Base-by-base conservation (phyloP, 2,888 invertebrate species). In the Halocaridina rubra region DNA sequence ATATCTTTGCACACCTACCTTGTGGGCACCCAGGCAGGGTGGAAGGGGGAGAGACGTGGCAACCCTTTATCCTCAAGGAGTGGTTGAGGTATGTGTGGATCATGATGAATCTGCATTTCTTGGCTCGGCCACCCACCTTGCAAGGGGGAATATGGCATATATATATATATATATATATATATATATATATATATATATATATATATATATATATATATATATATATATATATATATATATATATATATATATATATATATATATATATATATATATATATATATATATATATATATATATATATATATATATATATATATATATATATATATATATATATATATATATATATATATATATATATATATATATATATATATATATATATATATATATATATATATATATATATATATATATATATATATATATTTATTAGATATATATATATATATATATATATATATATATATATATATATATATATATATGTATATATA, bases 131-230 rank as follows among this genome's bases (percentile, higher is more conserved):
- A n/a, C n/a, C n/a, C n/a, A n/a, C n/a, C n/a, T n/a, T n/a, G n/a
- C n/a, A n/a, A n/a, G n/a, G n/a, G n/a, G n/a, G n/a, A n/a, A 27
- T 4, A 30, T 27, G 3, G 27, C n/a, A 27, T 69, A n/a, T 69
- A 29, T 69, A 69, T 69, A 69, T 69, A 69, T 27, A 69, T 27
- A 69, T 16, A 27, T 69, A 69, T 30, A 69, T 27, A 69, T 30
- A 69, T 69, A 27, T 30, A 69, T 69, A 69, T 30, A 69, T 69
- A 69, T 30, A 69, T 69, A 69, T 30, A 29, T 69, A 69, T 69
- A 24, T 69, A 30, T 5, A 53, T 53, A 53, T 53, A 53, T 53
- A 53, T 53, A 8, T 53, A 53, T 53, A 53, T 53, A 8, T 53
- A 53, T 53, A 53, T 53, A n/a, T n/a, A n/a, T 53, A 53, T 53